Evolutionary conservation across 2,113 vertebrate genomes (phyloP), one percentile per base, ranked within the genome.

Genomic region (Amazona guildingii): DNA sequence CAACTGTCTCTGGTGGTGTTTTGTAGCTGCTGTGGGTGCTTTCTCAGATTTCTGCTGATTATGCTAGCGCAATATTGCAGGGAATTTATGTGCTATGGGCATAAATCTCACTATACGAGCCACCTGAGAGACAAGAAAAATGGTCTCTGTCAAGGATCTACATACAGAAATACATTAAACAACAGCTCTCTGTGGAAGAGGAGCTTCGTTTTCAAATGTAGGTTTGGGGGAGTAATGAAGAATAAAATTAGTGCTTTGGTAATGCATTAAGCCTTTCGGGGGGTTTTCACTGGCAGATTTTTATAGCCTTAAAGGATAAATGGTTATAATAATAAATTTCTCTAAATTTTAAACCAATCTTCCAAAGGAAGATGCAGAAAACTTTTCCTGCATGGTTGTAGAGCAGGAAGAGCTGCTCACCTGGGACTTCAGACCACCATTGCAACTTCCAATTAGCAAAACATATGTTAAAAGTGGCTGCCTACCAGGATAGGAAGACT

Each of bases 71-170:
- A 96, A 97, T 92, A 95, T 91, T 94, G 95, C 83, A 91, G 97
- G 91, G 67, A 90, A 95, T 96, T 97, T 97, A 95, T 98, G 83
- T 78, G 90, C 96, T 97, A 97, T 83, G 81, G 94, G 92, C 95
- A 96, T 98, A 97, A 97, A 97, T 97, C 92, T 97, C 8, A 0
- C 89, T 97, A 63, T 91, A 97, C 1, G 83, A 98, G 94, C 89
- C 97, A 98, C 95, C 88, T 93, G 96, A 97, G 89, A 96, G 90
- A 88, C 82, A 97, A 97, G 95, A 97, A 97, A 98, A 98, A 96
- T 96, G 70, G 74, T 90, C 85, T 97, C 94, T 97, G 93, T 97
- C 96, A 97, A 96, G 92, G 79, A 94, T 96, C 91, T 96, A 96
- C 95, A 96, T 57, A 90, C 70, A 97, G 90, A 97, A 97, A 98